phyloP scores from a whole-genome alignment of 1,140 invertebrate genomes.

The Dendrolimus punctatus region DNA sequence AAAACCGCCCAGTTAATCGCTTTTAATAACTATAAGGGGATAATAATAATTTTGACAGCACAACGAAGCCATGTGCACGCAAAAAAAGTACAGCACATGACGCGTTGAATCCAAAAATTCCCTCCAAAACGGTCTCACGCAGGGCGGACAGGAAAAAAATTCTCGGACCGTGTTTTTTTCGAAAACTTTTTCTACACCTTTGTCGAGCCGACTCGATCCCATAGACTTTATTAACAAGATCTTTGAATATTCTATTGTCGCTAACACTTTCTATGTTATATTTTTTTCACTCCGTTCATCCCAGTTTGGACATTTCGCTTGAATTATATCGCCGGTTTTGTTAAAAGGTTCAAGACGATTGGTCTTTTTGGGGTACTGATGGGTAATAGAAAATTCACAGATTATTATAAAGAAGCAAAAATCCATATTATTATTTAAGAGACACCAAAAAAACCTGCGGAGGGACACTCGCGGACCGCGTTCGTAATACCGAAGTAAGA shows the following conservation, averaged over 20 bases:
- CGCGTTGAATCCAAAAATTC: conserved; percentile 12
- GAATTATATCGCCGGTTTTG: conserved; percentile 64
- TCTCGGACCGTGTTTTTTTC: conserved; percentile 9
- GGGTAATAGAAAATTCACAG: no score
- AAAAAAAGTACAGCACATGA: conserved; percentile 13
- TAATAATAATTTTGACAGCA: no score
- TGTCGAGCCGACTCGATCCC: conserved; percentile 11
- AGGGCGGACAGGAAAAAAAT: conserved; percentile 8
- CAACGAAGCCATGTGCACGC: not conserved
- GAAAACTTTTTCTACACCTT: conserved; percentile 12
- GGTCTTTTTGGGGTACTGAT: no score
- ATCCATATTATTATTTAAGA: no score
- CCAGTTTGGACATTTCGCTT: conserved; percentile 66
- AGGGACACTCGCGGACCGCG: no score
- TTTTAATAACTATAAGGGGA: no score
- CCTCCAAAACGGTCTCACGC: conserved; percentile 14
- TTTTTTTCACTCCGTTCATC: conserved; percentile 10
- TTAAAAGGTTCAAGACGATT: conserved; percentile 49
- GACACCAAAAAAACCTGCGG: no score
- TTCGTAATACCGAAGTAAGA: no score
- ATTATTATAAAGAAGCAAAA: no score
- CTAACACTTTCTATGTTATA: conserved; percentile 59
- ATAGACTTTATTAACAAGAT: conserved; percentile 68
- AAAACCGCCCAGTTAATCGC: no score
- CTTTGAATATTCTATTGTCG: conserved; percentile 63